phyloP scores from a whole-genome alignment of 2,113 vertebrate genomes.

The Sardina pilchardus region DNA sequence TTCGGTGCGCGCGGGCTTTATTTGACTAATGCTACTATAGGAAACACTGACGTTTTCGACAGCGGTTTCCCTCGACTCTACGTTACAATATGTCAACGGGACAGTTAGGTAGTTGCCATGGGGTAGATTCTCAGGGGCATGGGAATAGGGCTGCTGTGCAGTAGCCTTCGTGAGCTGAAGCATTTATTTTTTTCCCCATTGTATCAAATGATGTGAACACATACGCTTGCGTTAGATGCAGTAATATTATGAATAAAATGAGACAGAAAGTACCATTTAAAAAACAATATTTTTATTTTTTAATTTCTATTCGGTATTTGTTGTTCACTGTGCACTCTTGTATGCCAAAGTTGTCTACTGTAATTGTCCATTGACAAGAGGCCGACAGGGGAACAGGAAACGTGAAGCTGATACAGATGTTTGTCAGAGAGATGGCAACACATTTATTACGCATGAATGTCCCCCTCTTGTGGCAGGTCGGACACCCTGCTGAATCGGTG shows the following conservation, averaged over 20 bases:
- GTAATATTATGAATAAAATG: background rate
- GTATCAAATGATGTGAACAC: background rate
- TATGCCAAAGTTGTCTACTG: background rate
- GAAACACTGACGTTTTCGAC: background rate
- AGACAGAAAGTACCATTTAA: background rate
- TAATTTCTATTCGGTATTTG: background rate
- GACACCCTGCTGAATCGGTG: background rate
- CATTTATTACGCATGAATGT: constrained; percentile 1
- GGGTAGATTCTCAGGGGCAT: background rate
- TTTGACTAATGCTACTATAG: background rate
- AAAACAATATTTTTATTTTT: background rate
- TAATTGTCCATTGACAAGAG: background rate
- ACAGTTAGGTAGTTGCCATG: background rate
- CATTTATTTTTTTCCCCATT: background rate
- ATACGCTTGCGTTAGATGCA: background rate
- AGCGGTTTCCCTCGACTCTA: background rate
- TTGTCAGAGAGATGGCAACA: background rate
- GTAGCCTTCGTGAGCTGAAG: background rate
- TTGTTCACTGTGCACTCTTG: background rate
- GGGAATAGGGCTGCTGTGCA: background rate
- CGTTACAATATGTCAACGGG: background rate
- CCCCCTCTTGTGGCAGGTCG: background rate
- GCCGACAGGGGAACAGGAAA: background rate
- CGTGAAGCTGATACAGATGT: background rate
- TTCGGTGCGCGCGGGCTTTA: background rate